Base-by-base conservation (phyloP, 2,113 vertebrate genomes). In the Colaptes auratus region DNA sequence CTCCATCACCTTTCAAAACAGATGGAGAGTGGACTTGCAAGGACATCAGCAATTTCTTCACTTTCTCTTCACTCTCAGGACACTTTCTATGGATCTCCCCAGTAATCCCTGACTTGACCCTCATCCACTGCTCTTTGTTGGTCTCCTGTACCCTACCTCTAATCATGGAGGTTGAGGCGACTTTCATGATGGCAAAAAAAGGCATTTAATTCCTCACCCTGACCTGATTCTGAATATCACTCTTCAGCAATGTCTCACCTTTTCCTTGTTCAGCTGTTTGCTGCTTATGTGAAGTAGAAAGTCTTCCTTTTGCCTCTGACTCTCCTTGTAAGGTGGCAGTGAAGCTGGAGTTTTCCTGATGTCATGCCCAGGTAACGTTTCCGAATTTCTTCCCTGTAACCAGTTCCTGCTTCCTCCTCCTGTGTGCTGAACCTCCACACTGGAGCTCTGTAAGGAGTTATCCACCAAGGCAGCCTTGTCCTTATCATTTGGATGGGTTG, bases 331-430 rank as follows among this genome's bases (percentile, higher is more conserved):
- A 67, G 60, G 12, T 3, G 74, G 3, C 28, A 23, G 0, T 21
- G 39, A 53, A 35, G 2, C 4, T 52, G 19, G 2, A 2, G 0
- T 31, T 75, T 92, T 67, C 31, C 17, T 60, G 33, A 30, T 35
- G 3, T 4, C 0, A 1, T 11, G 7, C 5, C 7, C 12, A 23
- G n/a, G 5, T 9, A 61, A 61, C 8, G 2, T 30, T 86, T 89
- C 30, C 30, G 35, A 18, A 59, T 75, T 71, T 53, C 27, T 46
- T 71, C 52, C 9, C 20, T 39, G 25, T 8, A 60, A 7, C 6
- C 10, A 6, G 13, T 28, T 4, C 7, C 20, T 70, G 15, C 15
- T 50, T 70, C 15, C 15, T n/a, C 18, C 11, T 82, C 5, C 14
- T 18, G 2, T 27, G 31, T 4, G 3, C 9, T 39, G 19, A 6